These are phyloP conservation scores for Epistrophella euchroma DNA, from an alignment of 2,888 invertebrate genomes.

Conservation along the genomic window DNA sequence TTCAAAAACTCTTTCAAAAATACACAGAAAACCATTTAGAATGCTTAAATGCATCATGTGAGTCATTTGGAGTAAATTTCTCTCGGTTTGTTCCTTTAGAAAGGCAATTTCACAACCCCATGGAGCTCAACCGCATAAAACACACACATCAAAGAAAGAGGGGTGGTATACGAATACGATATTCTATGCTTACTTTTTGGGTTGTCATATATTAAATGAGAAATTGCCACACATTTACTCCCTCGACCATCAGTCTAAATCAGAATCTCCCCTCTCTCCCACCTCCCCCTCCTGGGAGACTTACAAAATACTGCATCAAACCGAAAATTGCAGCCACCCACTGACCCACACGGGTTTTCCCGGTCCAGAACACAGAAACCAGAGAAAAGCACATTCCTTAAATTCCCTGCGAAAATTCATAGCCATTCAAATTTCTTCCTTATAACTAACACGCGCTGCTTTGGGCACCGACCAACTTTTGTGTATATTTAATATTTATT, in stretches of 20 bases:
- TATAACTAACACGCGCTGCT: neutral
- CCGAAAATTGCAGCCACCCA: constrained; percentile 33
- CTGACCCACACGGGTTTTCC: neutral
- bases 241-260: constrained; percentile 68
- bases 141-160: neutral
- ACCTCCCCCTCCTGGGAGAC: neutral
- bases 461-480: constrained; percentile 7
- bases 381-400: constrained; percentile 8
- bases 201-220: constrained; percentile 56
- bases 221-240: constrained; percentile 64
- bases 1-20: constrained; percentile 2
- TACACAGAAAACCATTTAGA: neutral
- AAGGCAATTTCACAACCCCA: constrained; percentile 62
- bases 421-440: constrained; percentile 33
- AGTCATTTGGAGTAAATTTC: constrained; percentile 54
- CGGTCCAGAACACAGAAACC: constrained; percentile 4
- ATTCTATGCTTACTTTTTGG: constrained; percentile 14
- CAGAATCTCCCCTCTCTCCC: constrained; percentile 26
- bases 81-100: constrained; percentile 40
- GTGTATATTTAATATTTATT: constrained; percentile 56
- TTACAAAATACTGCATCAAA: constrained; percentile 2
- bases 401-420: constrained; percentile 12
- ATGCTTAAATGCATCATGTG: constrained; percentile 45
- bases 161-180: neutral
- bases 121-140: constrained; percentile 41